Base-by-base conservation (phyloP, 2,113 vertebrate genomes). In the Chaenocephalus aceratus region DNA sequence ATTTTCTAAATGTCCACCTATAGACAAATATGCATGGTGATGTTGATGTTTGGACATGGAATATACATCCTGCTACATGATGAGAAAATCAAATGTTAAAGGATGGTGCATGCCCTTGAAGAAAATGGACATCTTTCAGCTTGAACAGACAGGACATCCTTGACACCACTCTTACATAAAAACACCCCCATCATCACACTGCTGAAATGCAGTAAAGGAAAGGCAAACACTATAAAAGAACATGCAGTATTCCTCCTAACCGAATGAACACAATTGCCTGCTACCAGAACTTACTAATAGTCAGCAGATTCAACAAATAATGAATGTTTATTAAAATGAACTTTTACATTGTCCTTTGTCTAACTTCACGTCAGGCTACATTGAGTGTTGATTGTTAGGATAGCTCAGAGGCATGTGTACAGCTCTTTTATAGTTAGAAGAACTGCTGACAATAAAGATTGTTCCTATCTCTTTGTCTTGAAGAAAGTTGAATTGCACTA, bases 51-150 rank as follows among this genome's bases (percentile, higher is more conserved):
- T 63, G 23, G n/a, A 54, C 21, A 61, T n/a, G 30, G 9, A 54
- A 58, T 46, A 16, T 45, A 3, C 15, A 15, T 51, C 23, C 10
- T 53, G 69, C 67, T 58, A 61, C 49, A 78, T 71, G 54, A 62
- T 57, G 45, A 75, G 26, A 30, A 30, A 56, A 58, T 61, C 34
- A 48, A 59, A 48, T 49, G 30, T 49, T 68, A 6, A 69, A 69
- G 57, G 73, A 69, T 44, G 58, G 51, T 12, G 45, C 10, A 16
- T 30, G 57, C 3, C 72, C n/a, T 77, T 72, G 72, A 82, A 68
- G 80, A 84, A 86, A 66, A 75, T 75, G 71, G 72, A 74, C n/a
- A 77, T 52, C 16, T 58, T 83, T 67, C 61, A 61, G 74, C 41
- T 66, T 52, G 41, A 81, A 21, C 13, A 53, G 41, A 23, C 63